Evolutionary conservation across 2,888 invertebrate genomes (phyloP), one percentile per base, ranked within the genome.

Genomic region (Drosophila dives): DNA sequence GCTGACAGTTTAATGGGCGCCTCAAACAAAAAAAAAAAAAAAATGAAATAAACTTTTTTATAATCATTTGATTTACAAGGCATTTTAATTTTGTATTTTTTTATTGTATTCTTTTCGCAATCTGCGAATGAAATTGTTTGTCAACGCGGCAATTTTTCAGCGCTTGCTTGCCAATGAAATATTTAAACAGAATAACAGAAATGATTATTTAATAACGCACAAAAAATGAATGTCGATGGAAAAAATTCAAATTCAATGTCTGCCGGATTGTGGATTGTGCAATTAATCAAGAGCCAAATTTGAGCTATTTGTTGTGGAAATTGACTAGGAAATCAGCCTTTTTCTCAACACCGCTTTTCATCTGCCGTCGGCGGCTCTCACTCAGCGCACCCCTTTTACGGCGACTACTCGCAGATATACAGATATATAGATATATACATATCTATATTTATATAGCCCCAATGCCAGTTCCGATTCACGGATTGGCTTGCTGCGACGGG

Each of bases 71-170:
- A 87, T 87, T 87, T 87, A 81, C 72, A 70, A 67, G 61, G 56
- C 55, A 72, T 71, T 66, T 64, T 63, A 59, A 50, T 72, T 64
- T 62, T 26, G 7, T 26, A 4, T 17, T 50, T 54, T 63, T 59
- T 66, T 29, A 4, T 8, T 45, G 15, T 10, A 56, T 56, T 58
- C 15, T 42, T 76, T 83, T 75, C 67, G 85, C 84, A 83, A 75
- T 78, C 88, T 53, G 85, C 79, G 65, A 84, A 85, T 87, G 85
- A 85, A 81, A 81, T 72, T 78, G 84, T 87, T 81, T 87, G 84
- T 85, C 84, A 84, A 84, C 85, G 86, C 82, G 26, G 62, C 60
- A 64, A 68, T 81, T 83, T 75, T 59, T 75, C 74, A 72, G 70
- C 69, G 70, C 53, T 15, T 51, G 32, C 49, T n/a, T 60, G 63